phyloP scores from a whole-genome alignment of 1,140 invertebrate species.

The Drosophila aff. region DNA sequence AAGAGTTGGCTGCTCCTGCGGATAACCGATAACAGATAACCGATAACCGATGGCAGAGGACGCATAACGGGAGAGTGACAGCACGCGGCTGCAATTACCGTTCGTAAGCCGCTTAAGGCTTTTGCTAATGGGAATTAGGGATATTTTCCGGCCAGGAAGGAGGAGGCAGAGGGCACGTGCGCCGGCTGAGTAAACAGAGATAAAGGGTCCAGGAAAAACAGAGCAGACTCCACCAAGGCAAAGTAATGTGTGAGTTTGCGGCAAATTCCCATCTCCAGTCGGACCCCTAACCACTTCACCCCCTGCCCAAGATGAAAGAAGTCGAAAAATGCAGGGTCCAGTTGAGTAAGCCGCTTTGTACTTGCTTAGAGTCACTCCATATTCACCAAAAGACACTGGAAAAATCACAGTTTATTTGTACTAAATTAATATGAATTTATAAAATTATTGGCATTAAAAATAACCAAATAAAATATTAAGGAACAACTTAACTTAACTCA shows the following conservation, averaged over 20 bases:
- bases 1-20: constrained; percentile 11
- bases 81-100: constrained; percentile 59
- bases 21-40: constrained; percentile 29
- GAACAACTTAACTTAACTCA: background rate
- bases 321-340: constrained; percentile 52
- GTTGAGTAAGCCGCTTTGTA: constrained; percentile 44
- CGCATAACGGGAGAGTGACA: background rate
- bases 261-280: background rate
- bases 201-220: constrained; percentile 41
- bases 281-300: constrained; percentile 17
- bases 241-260: constrained; percentile 22
- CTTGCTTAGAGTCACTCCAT: constrained; percentile 21
- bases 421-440: background rate
- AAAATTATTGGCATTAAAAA: background rate
- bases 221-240: constrained; percentile 35
- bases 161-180: constrained; percentile 40
- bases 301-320: constrained; percentile 21
- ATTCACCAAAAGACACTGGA: constrained; percentile 6
- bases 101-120: constrained; percentile 64
- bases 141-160: constrained; percentile 7
- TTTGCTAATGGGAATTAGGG: constrained; percentile 53
- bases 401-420: background rate
- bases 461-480: background rate
- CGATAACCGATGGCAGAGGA: constrained; percentile 13
- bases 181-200: constrained; percentile 69